Percentiles rank a stretch among this genome's conserved stretches.
Evolutionary conservation across 2,888 invertebrate species (phyloP).

Genomic region (Parthenolecanium corni): DNA sequence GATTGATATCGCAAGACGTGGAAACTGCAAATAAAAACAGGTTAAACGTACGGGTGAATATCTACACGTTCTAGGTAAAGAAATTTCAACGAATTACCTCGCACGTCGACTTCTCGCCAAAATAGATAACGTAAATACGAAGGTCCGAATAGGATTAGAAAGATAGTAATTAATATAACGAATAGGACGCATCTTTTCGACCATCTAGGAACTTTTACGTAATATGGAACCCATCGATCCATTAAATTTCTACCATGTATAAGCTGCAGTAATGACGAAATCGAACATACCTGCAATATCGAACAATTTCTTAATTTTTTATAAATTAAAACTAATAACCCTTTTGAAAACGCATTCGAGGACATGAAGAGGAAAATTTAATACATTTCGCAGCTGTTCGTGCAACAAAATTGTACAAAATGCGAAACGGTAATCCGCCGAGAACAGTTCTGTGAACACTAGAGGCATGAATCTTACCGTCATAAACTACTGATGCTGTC

Average conservation of each 20-base stretch:
- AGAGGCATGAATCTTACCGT: too few species aligned
- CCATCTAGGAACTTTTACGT: conserved; percentile 21
- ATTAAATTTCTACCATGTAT: conserved; percentile 19
- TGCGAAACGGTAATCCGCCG: too few species aligned
- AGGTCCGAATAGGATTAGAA: conserved; percentile 15
- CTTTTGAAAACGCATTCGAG: too few species aligned
- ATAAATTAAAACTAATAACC: too few species aligned
- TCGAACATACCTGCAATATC: too few species aligned
- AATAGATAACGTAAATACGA: conserved; percentile 18
- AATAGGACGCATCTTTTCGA: conserved; percentile 7
- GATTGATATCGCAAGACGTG: neutral
- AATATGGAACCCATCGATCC: conserved; percentile 25
- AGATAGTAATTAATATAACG: neutral
- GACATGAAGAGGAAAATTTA: too few species aligned
- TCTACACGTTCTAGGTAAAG: neutral
- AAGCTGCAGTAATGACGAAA: neutral
- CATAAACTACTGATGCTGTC: too few species aligned
- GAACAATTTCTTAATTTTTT: too few species aligned
- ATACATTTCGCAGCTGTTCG: too few species aligned
- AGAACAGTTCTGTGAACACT: too few species aligned
- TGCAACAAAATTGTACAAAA: too few species aligned
- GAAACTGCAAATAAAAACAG: neutral
- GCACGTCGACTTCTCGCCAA: conserved; percentile 5
- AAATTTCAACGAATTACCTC: neutral
- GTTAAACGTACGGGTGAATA: neutral